Percentiles rank a stretch among this genome's conserved stretches.
phyloP scores from a whole-genome alignment of 2,113 vertebrate genomes.

The Pristiophorus japonicus region DNA sequence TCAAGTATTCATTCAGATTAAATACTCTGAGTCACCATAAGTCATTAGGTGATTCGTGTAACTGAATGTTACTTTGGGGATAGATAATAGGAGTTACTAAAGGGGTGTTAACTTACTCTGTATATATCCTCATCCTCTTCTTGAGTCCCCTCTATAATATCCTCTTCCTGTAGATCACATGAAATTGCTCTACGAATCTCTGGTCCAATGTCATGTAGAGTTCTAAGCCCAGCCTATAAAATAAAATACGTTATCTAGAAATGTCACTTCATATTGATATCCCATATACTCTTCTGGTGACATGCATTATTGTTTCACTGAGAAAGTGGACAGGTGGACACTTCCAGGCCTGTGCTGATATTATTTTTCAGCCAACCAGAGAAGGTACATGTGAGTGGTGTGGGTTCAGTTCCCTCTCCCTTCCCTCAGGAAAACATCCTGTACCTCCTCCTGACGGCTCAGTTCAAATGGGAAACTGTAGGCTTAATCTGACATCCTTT shows the following conservation, averaged over 20 bases:
- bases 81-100: background rate
- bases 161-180: constrained; percentile 98
- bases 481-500: background rate
- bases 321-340: background rate
- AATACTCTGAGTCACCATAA: background rate
- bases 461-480: background rate
- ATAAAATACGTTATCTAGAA: constrained; percentile 19
- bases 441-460: background rate
- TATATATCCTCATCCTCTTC: constrained; percentile 95
- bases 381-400: background rate
- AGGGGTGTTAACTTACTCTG: constrained; percentile 75
- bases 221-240: constrained; percentile 96
- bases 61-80: constrained; percentile 26
- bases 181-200: constrained; percentile 99
- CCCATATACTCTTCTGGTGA: background rate
- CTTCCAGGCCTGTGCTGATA: background rate
- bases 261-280: constrained; percentile 20
- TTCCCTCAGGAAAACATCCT: background rate
- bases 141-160: constrained; percentile 87
- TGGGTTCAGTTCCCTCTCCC: background rate
- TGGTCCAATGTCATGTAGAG: constrained; percentile 97
- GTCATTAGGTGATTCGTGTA: constrained; percentile 37
- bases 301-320: background rate
- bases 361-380: background rate
- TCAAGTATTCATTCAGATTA: background rate